Evolutionary conservation across 1,140 invertebrate genomes (phyloP).

Genomic region (Zaprionus capensis): DNA sequence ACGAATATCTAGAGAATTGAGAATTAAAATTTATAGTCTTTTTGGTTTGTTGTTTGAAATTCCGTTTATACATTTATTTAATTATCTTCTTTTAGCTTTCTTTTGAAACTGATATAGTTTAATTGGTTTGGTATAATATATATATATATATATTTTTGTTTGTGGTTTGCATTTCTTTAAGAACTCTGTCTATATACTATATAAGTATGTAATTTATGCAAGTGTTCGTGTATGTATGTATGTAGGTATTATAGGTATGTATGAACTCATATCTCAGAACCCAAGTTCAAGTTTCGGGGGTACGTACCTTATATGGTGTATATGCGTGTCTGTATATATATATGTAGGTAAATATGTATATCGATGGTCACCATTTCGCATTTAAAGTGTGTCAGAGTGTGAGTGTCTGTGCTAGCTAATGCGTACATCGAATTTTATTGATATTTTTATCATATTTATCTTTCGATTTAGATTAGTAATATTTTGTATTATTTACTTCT

Average conservation of each 20-base stretch:
- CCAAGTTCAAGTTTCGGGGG: slow-evolving; percentile 17
- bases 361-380: slow-evolving; percentile 79
- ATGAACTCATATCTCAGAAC: not conserved
- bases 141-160: slow-evolving; percentile 39
- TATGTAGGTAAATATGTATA: slow-evolving; percentile 68
- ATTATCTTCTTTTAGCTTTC: slow-evolving; percentile 63
- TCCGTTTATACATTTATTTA: slow-evolving; percentile 83
- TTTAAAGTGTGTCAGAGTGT: slow-evolving; percentile 60
- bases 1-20: slow-evolving; percentile 31
- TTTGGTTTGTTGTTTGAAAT: slow-evolving; percentile 60
- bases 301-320: slow-evolving; percentile 13
- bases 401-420: slow-evolving; percentile 47
- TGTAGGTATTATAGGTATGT: not conserved
- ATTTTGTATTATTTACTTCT: slow-evolving; percentile 24
- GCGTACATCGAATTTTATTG: slow-evolving; percentile 51
- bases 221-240: slow-evolving; percentile 20
- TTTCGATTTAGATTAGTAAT: slow-evolving; percentile 28
- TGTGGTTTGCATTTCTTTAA: slow-evolving; percentile 52
- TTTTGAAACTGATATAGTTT: slow-evolving; percentile 79
- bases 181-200: slow-evolving; percentile 48
- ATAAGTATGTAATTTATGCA: slow-evolving; percentile 37
- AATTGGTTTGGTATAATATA: slow-evolving; percentile 32
- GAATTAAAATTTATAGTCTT: slow-evolving; percentile 6
- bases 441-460: slow-evolving; percentile 42
- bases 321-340: slow-evolving; percentile 21